Base-by-base conservation (phyloP, 1,140 invertebrate genomes). In the Cydia amplana region DNA sequence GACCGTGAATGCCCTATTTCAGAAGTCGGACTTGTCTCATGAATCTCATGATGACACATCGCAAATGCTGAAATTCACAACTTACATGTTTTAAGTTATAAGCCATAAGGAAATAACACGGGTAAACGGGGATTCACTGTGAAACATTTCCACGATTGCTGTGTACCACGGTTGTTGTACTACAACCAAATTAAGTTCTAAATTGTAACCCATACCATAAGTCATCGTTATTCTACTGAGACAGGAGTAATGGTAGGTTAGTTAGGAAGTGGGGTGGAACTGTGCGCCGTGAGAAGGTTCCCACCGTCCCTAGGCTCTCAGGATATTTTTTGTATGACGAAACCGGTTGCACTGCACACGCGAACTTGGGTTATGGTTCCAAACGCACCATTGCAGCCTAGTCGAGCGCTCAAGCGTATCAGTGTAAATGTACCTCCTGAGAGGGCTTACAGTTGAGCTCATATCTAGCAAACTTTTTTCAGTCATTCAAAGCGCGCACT, bases 251-350 rank as follows among this genome's bases (percentile, higher is more conserved):
- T 67, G 23, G 25, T 67, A 32, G 64, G 64, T 67, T 67, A 32
- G 64, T 32, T 67, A 67, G 64, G 25, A 28, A 32, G 25, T 67
- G 28, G 23, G 25, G 64, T 74, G 74, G 28, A 76, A 46, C 73
- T 74, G 74, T 81, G 78, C 76, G 46, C 75, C 85, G 86, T 89
- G 86, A 75, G 87, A 88, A 85, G 73, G 40, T 85, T 89, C 87
- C 83, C 87, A 89, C 85, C 78, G 75, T 16, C 28, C 28, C 65
- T 70, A 40, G 65, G n/a, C 65, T 70, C 65, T 32, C 28, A 36
- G 32, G 65, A 18, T 20, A 70, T 32, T 32, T 70, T 67, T 67
- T 36, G 65, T 65, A 36, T 70, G 32, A 10, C 65, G 65, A 70
- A 70, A 70, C 65, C 28, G 28, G 65, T 70, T 36, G 16, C 16